Conservation (phyloP, 2,888 invertebrate genomes). For the Melangyna quadrimaculata region DNA sequence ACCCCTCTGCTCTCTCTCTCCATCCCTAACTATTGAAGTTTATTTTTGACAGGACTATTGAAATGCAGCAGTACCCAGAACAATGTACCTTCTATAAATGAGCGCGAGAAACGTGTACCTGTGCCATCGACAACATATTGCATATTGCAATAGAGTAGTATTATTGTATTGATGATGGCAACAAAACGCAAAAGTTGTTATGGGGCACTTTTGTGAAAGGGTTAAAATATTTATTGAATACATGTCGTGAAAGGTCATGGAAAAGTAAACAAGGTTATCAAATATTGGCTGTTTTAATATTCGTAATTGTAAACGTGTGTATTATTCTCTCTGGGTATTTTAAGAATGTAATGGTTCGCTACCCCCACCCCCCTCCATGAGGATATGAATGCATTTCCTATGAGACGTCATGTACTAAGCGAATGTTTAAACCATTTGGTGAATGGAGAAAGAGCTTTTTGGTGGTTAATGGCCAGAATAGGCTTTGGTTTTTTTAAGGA, state of each 20-base stretch:
- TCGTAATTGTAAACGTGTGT: slow-evolving; percentile 13
- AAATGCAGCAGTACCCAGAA: too few relatives aligned
- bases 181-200: background rate
- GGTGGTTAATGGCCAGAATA: background rate
- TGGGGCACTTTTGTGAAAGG: slow-evolving; percentile 8
- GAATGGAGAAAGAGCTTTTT: background rate
- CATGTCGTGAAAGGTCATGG: slow-evolving; percentile 59
- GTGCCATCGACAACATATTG: slow-evolving; percentile 1
- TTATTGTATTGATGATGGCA: slow-evolving; percentile 8
- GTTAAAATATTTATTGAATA: slow-evolving; percentile 44
- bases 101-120: slow-evolving; percentile 3
- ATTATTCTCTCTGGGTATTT: slow-evolving; percentile 22
- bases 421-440: slow-evolving; percentile 24
- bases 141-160: background rate
- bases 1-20: too few relatives aligned
- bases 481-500: background rate
- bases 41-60: slow-evolving; percentile 43
- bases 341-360: background rate
- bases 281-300: slow-evolving; percentile 44
- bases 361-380: too few relatives aligned
- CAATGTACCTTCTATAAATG: slow-evolving; percentile 5
- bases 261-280: slow-evolving; percentile 56
- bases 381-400: slow-evolving; percentile 16
- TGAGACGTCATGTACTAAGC: background rate
- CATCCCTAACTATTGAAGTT: background rate